Percentiles rank a stretch among this genome's conserved stretches.
These are phyloP conservation scores for Pterostichus madidus DNA, from an alignment of 2,888 invertebrate genomes.

Conservation along the genomic window DNA sequence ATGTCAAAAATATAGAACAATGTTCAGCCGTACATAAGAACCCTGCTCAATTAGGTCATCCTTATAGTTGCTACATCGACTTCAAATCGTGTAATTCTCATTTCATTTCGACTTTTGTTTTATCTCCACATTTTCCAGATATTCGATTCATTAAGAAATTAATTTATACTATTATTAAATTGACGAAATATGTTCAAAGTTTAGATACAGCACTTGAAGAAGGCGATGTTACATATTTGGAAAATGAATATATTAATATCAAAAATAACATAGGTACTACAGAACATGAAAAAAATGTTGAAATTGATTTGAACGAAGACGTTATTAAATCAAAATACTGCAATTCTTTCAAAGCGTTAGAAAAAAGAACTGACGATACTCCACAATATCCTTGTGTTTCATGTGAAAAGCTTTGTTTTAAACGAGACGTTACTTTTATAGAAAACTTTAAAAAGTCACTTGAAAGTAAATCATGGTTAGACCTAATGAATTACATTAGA, in stretches of 20 bases:
- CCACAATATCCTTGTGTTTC: constrained; percentile 68
- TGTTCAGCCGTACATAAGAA: constrained; percentile 46
- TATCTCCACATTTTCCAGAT: constrained; percentile 68
- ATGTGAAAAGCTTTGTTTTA: constrained; percentile 69
- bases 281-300: constrained; percentile 11
- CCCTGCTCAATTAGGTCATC: constrained; percentile 63
- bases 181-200: constrained; percentile 20
- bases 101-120: constrained; percentile 67
- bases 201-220: background rate
- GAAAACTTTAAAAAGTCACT: constrained; percentile 66
- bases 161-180: constrained; percentile 51
- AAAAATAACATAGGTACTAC: background rate
- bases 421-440: constrained; percentile 65
- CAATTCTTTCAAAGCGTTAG: constrained; percentile 67
- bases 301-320: constrained; percentile 68
- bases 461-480: constrained; percentile 58
- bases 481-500: constrained; percentile 55
- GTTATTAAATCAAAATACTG: constrained; percentile 64
- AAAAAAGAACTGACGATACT: constrained; percentile 67
- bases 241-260: background rate
- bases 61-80: constrained; percentile 61
- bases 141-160: constrained; percentile 66
- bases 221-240: background rate
- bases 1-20: constrained; percentile 12
- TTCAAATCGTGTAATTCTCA: constrained; percentile 66